Conservation (phyloP, 2,797 vertebrate genomes). For the Hemitrygon akajei region DNA sequence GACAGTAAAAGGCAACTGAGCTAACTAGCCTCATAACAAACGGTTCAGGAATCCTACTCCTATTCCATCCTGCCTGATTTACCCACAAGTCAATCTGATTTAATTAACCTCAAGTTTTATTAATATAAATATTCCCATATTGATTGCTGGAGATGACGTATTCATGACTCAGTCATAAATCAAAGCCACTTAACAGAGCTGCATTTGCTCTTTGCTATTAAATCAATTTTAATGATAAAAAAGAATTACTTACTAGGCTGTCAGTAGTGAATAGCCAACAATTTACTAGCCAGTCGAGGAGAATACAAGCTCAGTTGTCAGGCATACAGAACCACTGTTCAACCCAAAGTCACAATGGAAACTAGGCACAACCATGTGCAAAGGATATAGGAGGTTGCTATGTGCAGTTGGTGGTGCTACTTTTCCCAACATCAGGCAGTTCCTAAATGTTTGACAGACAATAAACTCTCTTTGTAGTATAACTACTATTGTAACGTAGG, state of each 20-base stretch:
- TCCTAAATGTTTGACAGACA: neutral
- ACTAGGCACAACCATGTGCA: neutral
- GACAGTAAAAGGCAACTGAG: neutral
- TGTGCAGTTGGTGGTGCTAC: neutral
- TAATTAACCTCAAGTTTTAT: conserved; percentile 90
- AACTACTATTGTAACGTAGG: neutral
- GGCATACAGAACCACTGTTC: neutral
- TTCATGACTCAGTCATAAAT: conserved; percentile 64
- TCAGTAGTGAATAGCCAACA: conserved; percentile 62
- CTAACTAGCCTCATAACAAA: conserved; percentile 19
- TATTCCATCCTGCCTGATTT: conserved; percentile 49
- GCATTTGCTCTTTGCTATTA: conserved; percentile 68
- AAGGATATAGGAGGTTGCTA: neutral
- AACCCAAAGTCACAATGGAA: neutral
- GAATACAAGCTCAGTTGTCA: neutral
- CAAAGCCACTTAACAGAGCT: conserved; percentile 61
- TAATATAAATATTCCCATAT: conserved; percentile 97
- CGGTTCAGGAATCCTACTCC: neutral
- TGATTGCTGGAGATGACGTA: conserved; percentile 78
- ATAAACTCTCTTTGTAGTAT: neutral
- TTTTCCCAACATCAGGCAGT: neutral
- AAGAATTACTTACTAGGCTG: conserved; percentile 73
- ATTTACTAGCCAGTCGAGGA: conserved; percentile 45
- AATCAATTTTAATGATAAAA: conserved; percentile 83
- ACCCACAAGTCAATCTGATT: conserved; percentile 79